phyloP scores from a whole-genome alignment of 2,797 vertebrate genomes.

The Lagodon rhomboides region DNA sequence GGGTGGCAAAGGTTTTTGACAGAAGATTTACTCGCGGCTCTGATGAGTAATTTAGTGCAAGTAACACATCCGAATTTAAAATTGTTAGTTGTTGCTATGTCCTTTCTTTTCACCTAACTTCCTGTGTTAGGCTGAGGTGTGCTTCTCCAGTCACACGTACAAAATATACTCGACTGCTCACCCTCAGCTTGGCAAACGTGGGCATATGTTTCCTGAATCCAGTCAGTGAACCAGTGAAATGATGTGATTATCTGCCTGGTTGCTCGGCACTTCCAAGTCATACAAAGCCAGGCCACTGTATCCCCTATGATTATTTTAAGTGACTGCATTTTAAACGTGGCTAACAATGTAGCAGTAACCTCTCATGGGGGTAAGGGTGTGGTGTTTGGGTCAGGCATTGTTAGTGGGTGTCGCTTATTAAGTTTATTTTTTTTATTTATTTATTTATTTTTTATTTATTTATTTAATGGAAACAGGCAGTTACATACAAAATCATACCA shows the following conservation, averaged over 20 bases:
- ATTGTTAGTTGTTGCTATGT: constrained; percentile 13
- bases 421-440: too few relatives aligned
- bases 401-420: too few relatives aligned
- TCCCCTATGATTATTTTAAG: constrained; percentile 47
- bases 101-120: constrained; percentile 17
- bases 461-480: too few relatives aligned
- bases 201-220: constrained; percentile 38
- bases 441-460: too few relatives aligned
- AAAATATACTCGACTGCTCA: constrained; percentile 17
- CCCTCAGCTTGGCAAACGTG: constrained; percentile 36
- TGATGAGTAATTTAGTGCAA: constrained; percentile 54
- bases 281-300: constrained; percentile 28
- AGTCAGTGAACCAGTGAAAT: constrained; percentile 51
- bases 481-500: too few relatives aligned
- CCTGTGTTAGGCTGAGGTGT: neutral
- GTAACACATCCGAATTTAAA: constrained; percentile 32
- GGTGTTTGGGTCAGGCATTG: constrained; percentile 23
- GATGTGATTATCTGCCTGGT: constrained; percentile 56
- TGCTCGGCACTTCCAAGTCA: constrained; percentile 42
- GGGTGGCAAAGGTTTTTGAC: constrained; percentile 50
- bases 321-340: constrained; percentile 49
- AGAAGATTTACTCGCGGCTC: constrained; percentile 38
- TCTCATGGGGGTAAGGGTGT: neutral
- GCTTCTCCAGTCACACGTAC: constrained; percentile 13
- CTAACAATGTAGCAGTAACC: constrained; percentile 49